Evolutionary conservation across 2,113 vertebrate genomes (phyloP).

Genomic region (Tapirus terrestris): DNA sequence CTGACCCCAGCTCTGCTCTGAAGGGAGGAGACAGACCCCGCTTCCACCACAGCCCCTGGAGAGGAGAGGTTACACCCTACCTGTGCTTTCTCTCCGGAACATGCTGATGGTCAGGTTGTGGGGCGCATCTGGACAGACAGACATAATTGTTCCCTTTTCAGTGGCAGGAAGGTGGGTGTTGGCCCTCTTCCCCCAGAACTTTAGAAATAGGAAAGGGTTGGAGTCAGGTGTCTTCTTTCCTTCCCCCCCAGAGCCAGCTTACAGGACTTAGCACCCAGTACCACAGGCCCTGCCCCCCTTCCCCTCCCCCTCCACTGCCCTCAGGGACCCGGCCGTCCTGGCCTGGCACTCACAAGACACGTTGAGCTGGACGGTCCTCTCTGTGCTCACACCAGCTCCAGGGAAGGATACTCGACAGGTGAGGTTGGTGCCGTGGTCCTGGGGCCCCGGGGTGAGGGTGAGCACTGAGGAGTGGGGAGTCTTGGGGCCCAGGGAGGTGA

Average conservation of each 20-base stretch:
- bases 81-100: not conserved
- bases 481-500: not conserved
- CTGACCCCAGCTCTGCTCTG: not conserved
- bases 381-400: no score
- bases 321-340: no score
- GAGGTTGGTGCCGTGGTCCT: not conserved
- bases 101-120: not conserved
- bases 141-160: not conserved
- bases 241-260: not conserved
- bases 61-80: not conserved
- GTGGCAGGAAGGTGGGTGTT: not conserved
- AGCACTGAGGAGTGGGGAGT: fast-evolving
- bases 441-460: not conserved
- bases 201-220: not conserved
- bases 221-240: not conserved
- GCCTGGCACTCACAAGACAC: no score
- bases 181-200: not conserved
- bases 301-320: fast-evolving
- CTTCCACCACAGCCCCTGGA: no score
- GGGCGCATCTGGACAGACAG: slow-evolving; percentile 37
- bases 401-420: no score
- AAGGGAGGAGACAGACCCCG: not conserved
- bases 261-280: not conserved
- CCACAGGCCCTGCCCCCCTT: not conserved
- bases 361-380: no score